Evolutionary conservation across 2,797 vertebrate species (phyloP).

Genomic region (Adrianichthys oophorus): DNA sequence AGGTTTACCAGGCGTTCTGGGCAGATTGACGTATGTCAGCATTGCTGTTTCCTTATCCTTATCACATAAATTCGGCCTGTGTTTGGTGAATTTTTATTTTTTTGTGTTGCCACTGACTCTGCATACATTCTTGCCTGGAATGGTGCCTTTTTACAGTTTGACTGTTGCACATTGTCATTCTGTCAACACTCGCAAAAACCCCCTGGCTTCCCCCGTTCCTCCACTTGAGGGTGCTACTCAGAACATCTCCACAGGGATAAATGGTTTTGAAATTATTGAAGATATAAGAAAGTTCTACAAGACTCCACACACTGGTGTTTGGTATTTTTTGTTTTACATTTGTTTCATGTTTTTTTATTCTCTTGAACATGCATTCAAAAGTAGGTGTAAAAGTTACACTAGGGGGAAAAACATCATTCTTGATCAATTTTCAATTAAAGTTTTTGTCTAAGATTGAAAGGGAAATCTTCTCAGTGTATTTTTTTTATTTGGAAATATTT

Average conservation of each 20-base stretch:
- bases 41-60: slow-evolving; percentile 27
- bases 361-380: background rate
- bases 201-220: slow-evolving; percentile 40
- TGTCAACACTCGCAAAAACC: slow-evolving; percentile 66
- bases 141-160: slow-evolving; percentile 58
- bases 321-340: slow-evolving; percentile 17
- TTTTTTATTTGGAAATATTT: too few relatives aligned
- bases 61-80: slow-evolving; percentile 43
- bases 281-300: slow-evolving; percentile 72
- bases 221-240: slow-evolving; percentile 52
- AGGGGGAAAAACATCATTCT: too few relatives aligned
- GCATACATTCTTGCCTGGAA: slow-evolving; percentile 30
- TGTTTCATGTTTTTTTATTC: background rate
- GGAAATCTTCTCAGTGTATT: too few relatives aligned
- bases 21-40: slow-evolving; percentile 39
- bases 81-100: slow-evolving; percentile 20
- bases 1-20: slow-evolving; percentile 54
- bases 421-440: too few relatives aligned
- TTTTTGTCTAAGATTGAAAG: too few relatives aligned
- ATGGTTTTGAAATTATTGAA: slow-evolving; percentile 68
- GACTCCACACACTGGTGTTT: slow-evolving; percentile 45
- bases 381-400: too few relatives aligned
- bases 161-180: slow-evolving; percentile 38
- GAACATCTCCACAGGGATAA: slow-evolving; percentile 56
- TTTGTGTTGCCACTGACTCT: slow-evolving; percentile 27